Percentiles rank a stretch among this genome's conserved stretches.
Evolutionary conservation across 2,888 invertebrate genomes (phyloP).

Genomic region (Yponomeuta sedellus): DNA sequence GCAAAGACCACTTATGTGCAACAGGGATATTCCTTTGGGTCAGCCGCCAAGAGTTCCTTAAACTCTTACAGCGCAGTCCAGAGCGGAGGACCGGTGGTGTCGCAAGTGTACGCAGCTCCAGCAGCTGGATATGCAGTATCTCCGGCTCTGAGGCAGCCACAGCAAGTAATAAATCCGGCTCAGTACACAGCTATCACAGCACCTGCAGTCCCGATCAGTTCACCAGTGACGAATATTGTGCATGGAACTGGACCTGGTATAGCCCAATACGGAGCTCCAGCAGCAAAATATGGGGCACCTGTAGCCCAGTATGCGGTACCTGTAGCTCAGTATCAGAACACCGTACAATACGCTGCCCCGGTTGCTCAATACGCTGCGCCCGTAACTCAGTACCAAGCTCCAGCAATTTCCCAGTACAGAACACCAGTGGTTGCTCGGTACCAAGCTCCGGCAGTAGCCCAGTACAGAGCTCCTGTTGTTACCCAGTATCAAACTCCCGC

Average conservation of each 20-base stretch:
- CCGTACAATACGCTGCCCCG: conserved; percentile 37
- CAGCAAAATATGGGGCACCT: conserved; percentile 28
- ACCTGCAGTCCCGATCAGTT: not conserved
- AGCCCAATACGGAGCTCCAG: conserved; percentile 44
- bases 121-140: conserved; percentile 56
- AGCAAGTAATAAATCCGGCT: conserved; percentile 31
- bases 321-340: conserved; percentile 6
- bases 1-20: conserved; percentile 47
- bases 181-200: conserved; percentile 26
- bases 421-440: conserved; percentile 22
- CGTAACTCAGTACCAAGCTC: conserved; percentile 23
- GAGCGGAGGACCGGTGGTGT: conserved; percentile 59
- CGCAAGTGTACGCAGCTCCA: conserved; percentile 62
- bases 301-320: conserved; percentile 21
- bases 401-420: conserved; percentile 21
- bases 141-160: conserved; percentile 42
- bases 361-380: conserved; percentile 21
- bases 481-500: conserved; percentile 19
- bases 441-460: conserved; percentile 16
- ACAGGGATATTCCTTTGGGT: conserved; percentile 43
- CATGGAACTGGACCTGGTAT: conserved; percentile 50
- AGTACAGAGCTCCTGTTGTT: conserved; percentile 18
- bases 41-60: conserved; percentile 63
- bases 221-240: conserved; percentile 30
- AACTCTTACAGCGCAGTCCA: conserved; percentile 50